Base-by-base conservation (phyloP, 2,888 invertebrate species). In the Spilosoma lubricipeda region DNA sequence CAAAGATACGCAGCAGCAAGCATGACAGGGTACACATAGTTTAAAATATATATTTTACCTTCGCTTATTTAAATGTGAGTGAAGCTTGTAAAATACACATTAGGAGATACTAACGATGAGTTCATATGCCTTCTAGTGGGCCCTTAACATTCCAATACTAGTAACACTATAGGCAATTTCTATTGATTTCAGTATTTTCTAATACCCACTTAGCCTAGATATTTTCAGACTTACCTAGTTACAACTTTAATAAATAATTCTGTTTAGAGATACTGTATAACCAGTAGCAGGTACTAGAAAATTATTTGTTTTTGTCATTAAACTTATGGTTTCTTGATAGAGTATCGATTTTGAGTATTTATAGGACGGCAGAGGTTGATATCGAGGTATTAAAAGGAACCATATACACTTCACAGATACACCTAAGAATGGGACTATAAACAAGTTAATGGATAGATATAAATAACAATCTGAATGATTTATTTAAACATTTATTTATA, bases 321-420 rank as follows among this genome's bases (percentile, higher is more conserved):
- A 82, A 68, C 67, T 81, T 84, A 83, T 75, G 70, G 79, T 75
- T 72, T 8, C 70, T 23, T 67, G 85, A 85, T 79, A 82, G 56
- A 64, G 20, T 42, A 71, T 65, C 20, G 75, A 76, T 72, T 52
- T 73, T 67, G 76, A 71, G 18, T 63, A 63, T 63, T 63, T 63
- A 30, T 30, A 30, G 63, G 2, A 30, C 18, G 30, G 30, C 18
- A 30, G 18, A 30, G 18, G 63, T 30, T 30, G 30, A 30, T 63
- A 63, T 63, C 63, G 27, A 30, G 59, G 27, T n/a, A 63, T 30
- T 30, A 18, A 30, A 59, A 63, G 63, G 63, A 0, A 30, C 63
- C 18, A 30, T 30, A 30, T 30, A 59, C 59, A 30, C 59, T 59
- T 59, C 3, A 59, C 27, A 13, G 13, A 27, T 27, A 59, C 27